A percentile compares a stretch with the other conserved stretches of the same genome.
Evolutionary conservation across 2,888 invertebrate species (phyloP).

Genomic region (Drosophila nr. fundita): DNA sequence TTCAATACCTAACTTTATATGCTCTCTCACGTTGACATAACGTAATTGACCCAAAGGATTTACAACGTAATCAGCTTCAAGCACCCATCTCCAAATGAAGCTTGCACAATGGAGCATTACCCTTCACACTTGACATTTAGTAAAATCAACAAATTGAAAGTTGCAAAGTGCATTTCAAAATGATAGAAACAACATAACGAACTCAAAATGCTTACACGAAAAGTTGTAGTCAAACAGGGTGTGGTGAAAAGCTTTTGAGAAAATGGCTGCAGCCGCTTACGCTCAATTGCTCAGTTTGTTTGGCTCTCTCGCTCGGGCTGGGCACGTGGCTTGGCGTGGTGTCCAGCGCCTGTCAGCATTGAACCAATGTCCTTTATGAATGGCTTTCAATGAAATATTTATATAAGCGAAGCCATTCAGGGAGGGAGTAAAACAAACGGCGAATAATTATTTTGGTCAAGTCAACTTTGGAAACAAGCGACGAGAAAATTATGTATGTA

Average conservation of each 20-base stretch:
- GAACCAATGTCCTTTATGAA: conserved; percentile 62
- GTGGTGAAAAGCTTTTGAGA: conserved; percentile 72
- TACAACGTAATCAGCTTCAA: background rate
- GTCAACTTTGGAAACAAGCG: conserved; percentile 10
- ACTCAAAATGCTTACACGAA: conserved; percentile 45
- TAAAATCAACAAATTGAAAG: conserved; percentile 32
- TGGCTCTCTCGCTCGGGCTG: conserved; percentile 32
- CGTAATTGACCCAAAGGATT: background rate
- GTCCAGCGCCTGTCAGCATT: conserved; percentile 58
- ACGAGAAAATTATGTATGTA: conserved; percentile 12
- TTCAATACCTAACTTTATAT: background rate
- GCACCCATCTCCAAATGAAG: background rate
- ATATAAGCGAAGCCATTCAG: conserved; percentile 63
- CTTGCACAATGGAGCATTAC: conserved; percentile 13
- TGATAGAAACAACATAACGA: conserved; percentile 30
- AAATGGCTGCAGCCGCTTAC: background rate
- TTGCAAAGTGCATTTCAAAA: conserved; percentile 35
- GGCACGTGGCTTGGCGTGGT: conserved; percentile 58
- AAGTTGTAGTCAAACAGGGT: conserved; percentile 22
- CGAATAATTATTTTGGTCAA: conserved; percentile 42
- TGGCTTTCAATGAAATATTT: conserved; percentile 75
- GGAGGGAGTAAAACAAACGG: conserved; percentile 32
- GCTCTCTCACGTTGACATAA: background rate
- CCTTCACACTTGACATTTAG: conserved; percentile 78
- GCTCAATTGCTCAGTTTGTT: conserved; percentile 25